Evolutionary conservation across 2,888 invertebrate genomes (phyloP), one percentile per base, ranked within the genome.

Genomic region (Listrodromus nycthemerus): DNA sequence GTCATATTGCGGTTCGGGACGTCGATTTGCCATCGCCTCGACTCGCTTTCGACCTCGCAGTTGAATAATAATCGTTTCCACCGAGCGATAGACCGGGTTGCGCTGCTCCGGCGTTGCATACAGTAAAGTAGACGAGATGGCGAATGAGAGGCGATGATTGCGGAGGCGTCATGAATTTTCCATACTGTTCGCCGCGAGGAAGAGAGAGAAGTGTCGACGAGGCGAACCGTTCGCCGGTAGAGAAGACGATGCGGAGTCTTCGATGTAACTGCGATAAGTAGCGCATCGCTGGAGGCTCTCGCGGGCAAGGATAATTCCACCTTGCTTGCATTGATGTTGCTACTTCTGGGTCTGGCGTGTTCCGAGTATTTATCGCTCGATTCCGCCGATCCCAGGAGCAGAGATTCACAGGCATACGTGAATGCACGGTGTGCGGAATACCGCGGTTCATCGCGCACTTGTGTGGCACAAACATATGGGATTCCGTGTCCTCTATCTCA

Each of bases 211-310:
- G 67, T 67, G 82, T 78, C 82, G 73, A 73, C 82, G 73, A 82
- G 73, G 78, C 79, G 82, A 79, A 82, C 52, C 63, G 58, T 73
- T 50, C 33, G 33, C 13, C 16, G 63, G 52, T 24, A 50, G 75
- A 41, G 63, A 52, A 55, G 48, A 74, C 61, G 58, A 48, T 19
- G 71, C 30, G 41, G 30, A 73, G 80, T 75, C 83, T 74, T 81
- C 58, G 84, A 84, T 84, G 80, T 77, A 80, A 84, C 80, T 58
- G 73, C 74, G 84, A 84, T 84, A 83, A 80, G 83, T 83, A 80
- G 83, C 83, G 80, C 76, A 80, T 80, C 80, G 76, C 70, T 66
- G 13, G 45, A 48, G 73, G 30, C 63, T 55, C 41, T 66, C 30
- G 76, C 65, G 24, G 65, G n/a, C 58, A 74, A 74, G 74, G 73